Evolutionary conservation across 2,113 vertebrate genomes (phyloP).

Genomic region (Argyrosomus japonicus): DNA sequence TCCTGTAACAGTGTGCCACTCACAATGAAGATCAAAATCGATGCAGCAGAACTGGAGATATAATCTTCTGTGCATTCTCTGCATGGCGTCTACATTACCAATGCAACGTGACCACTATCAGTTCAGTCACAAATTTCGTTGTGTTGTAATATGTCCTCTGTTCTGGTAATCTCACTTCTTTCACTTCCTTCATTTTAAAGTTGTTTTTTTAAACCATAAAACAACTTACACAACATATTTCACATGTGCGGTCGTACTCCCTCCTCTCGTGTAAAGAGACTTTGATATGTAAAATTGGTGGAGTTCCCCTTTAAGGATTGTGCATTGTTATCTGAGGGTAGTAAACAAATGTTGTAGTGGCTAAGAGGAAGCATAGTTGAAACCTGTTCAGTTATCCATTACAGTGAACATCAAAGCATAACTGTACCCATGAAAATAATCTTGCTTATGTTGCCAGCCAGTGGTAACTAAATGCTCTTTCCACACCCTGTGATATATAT

Average conservation of each 20-base stretch:
- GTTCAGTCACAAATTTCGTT: background rate
- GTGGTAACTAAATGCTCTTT: background rate
- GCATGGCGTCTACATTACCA: background rate
- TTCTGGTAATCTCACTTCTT: too few species aligned
- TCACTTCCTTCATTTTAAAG: too few species aligned
- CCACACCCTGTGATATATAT: background rate
- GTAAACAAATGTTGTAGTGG: background rate
- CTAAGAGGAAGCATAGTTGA: background rate
- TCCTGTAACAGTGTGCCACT: too few species aligned
- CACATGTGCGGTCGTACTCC: background rate
- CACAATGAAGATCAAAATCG: background rate
- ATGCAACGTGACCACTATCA: background rate
- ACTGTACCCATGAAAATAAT: background rate
- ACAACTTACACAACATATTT: background rate
- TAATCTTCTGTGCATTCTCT: background rate
- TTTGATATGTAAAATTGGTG: background rate
- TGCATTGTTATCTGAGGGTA: background rate
- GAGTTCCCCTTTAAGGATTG: background rate
- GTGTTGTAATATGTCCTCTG: too few species aligned
- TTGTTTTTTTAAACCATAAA: too few species aligned
- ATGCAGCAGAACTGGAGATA: background rate
- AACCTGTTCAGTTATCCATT: background rate
- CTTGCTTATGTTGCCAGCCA: background rate
- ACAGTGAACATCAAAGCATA: background rate
- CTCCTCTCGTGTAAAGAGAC: background rate